These are phyloP conservation scores for Epinotia demarniana DNA, from an alignment of 2,888 invertebrate species.

Conservation along the genomic window DNA sequence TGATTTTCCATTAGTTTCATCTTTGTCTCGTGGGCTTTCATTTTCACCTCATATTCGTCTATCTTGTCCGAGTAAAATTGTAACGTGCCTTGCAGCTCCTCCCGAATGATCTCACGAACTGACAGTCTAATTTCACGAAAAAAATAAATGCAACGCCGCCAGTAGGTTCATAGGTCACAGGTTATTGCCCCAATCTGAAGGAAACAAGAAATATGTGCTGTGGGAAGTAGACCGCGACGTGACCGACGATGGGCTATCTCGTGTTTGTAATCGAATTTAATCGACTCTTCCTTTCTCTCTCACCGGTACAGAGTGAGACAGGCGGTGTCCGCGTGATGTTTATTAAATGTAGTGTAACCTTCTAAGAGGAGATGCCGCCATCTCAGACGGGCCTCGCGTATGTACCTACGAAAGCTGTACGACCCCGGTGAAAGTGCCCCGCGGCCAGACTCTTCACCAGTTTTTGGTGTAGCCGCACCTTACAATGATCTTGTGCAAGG, in stretches of 20 bases:
- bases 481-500: slow-evolving; percentile 18
- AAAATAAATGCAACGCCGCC: slow-evolving; percentile 26
- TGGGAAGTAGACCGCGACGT: slow-evolving; percentile 76
- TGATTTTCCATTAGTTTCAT: no score
- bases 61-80: no score
- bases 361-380: slow-evolving; percentile 39
- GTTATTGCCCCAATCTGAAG: slow-evolving; percentile 69
- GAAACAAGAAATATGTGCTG: slow-evolving; percentile 63
- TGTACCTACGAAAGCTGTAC: slow-evolving; percentile 68
- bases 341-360: slow-evolving; percentile 35
- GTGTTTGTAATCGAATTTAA: slow-evolving; percentile 54
- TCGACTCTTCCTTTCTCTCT: slow-evolving; percentile 69
- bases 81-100: no score
- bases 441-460: slow-evolving; percentile 59
- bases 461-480: slow-evolving; percentile 54
- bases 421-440: slow-evolving; percentile 80
- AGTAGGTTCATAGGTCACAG: slow-evolving; percentile 51
- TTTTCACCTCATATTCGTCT: no score
- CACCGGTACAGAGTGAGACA: slow-evolving; percentile 64
- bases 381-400: slow-evolving; percentile 60
- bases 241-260: slow-evolving; percentile 56
- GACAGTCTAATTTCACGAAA: no score
- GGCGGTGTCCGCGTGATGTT: slow-evolving; percentile 42
- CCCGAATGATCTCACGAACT: no score
- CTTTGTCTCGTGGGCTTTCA: no score